Evolutionary conservation across 2,888 invertebrate species (phyloP), one percentile per base, ranked within the genome.

Genomic region (Epistrophe grossulariae): DNA sequence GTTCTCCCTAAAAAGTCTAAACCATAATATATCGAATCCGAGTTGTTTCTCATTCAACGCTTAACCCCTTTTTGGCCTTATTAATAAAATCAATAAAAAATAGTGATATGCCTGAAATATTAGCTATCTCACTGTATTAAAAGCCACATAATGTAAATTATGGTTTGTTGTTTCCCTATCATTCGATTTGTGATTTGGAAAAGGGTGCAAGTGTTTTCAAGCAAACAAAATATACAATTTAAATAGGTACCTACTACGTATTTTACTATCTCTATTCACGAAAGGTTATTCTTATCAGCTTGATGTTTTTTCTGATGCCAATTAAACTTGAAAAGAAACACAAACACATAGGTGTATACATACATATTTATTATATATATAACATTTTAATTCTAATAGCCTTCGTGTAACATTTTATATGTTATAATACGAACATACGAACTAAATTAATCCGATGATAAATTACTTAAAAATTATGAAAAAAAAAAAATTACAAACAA

Each of bases 391-490:
- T 19, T 55, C 52, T 70, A 70, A 50, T 70, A 70, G 68, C 55
- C 70, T 55, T 45, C n/a, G 50, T 52, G 38, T 38, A 55, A 55
- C 9, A 70, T 24, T 31, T 19, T 55, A 15, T 70, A 31, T 55
- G 70, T 40, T 28, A 24, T 43, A 17, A 68, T 35, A 31, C 24
- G 13, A 52, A 38, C 55, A 66, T 50, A 55, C 35, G 64, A 48
- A 62, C 1, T 62, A n/a, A 43, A 62, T 24, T 62, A 40, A 62
- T 40, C 19, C 15, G 40, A 24, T 79, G 77, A 85, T 85, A 85
- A 79, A 74, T 85, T 78, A 85, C 57, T 84, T 78, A 72, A 57
- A 77, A 68, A 52, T 60, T 50, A 74, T 72, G 35, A 48, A 66
- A 57, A n/a, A 28, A 60, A 74, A 17, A 57, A 40, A 4, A n/a